Evolutionary conservation across 2,113 vertebrate genomes (phyloP).

Genomic region (Ranitomeya variabilis): DNA sequence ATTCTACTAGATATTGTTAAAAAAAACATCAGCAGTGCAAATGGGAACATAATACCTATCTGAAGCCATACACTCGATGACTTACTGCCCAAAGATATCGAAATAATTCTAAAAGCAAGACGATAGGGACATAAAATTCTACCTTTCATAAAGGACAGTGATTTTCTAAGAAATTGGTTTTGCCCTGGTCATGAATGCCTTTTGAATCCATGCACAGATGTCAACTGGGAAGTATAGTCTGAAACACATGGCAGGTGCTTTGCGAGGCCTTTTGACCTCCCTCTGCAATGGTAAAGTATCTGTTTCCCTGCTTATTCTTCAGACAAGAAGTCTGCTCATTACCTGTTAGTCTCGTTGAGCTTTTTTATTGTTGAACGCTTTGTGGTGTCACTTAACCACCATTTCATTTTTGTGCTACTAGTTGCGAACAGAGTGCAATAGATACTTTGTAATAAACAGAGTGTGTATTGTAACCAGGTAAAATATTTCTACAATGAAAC

Average conservation of each 20-base stretch:
- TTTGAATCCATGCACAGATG: constrained; percentile 49
- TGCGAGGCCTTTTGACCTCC: constrained; percentile 37
- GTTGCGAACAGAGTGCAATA: constrained; percentile 6
- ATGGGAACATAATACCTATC: constrained; percentile 13
- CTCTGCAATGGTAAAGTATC: constrained; percentile 38
- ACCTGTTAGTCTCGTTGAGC: constrained; percentile 2
- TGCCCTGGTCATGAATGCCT: constrained; percentile 22
- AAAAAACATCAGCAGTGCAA: constrained; percentile 14
- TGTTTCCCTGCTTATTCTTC: constrained; percentile 36
- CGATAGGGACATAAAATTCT: neutral
- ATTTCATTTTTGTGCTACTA: neutral
- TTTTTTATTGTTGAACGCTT: neutral
- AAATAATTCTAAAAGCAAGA: constrained; percentile 22
- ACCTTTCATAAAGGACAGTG: constrained; percentile 2
- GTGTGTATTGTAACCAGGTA: neutral
- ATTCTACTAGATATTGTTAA: constrained; percentile 45
- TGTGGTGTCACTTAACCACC: neutral
- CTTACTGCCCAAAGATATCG: constrained; percentile 6
- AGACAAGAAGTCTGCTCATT: constrained; percentile 15
- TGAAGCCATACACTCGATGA: neutral
- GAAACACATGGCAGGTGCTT: constrained; percentile 41
- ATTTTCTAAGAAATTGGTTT: constrained; percentile 43
- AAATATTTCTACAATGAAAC: neutral
- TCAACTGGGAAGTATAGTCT: constrained; percentile 12
- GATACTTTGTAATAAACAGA: neutral